Evolutionary conservation across 2,797 vertebrate species (phyloP).

Genomic region (Pangasius sanitwongsei): DNA sequence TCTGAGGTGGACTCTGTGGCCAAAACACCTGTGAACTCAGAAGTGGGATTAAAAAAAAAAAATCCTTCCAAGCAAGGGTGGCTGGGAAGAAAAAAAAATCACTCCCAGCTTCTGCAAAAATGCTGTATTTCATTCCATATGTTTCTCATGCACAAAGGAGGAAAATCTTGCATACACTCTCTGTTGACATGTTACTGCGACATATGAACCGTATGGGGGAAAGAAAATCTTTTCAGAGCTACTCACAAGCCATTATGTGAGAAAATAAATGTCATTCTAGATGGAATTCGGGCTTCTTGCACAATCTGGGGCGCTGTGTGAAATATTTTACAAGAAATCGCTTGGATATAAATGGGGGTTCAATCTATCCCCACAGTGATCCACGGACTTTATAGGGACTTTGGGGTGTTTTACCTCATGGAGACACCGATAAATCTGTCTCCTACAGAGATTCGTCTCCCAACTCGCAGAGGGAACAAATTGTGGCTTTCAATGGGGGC

Average conservation of each 20-base stretch:
- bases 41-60: conserved; percentile 39
- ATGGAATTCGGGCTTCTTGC: conserved; percentile 46
- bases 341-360: conserved; percentile 77
- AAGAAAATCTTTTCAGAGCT: conserved; percentile 57
- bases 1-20: conserved; percentile 76
- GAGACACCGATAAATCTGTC: conserved; percentile 92
- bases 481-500: conserved; percentile 82
- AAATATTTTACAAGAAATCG: conserved; percentile 71
- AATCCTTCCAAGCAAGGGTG: conserved; percentile 12
- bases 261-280: conserved; percentile 48
- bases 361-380: conserved; percentile 75
- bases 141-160: conserved; percentile 65
- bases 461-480: conserved; percentile 85
- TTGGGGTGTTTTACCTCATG: conserved; percentile 80
- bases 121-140: conserved; percentile 65
- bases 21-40: conserved; percentile 60
- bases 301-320: conserved; percentile 61
- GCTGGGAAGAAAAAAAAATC: conserved; percentile 61
- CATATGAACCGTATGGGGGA: conserved; percentile 45
- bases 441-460: conserved; percentile 84
- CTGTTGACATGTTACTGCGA: conserved; percentile 32
- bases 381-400: conserved; percentile 79
- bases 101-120: conserved; percentile 66
- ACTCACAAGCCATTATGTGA: conserved; percentile 29
- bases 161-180: conserved; percentile 37